Percentiles rank a stretch among this genome's conserved stretches.
Conservation (phyloP, 2,113 vertebrate genomes). For the Sturnus vulgaris region DNA sequence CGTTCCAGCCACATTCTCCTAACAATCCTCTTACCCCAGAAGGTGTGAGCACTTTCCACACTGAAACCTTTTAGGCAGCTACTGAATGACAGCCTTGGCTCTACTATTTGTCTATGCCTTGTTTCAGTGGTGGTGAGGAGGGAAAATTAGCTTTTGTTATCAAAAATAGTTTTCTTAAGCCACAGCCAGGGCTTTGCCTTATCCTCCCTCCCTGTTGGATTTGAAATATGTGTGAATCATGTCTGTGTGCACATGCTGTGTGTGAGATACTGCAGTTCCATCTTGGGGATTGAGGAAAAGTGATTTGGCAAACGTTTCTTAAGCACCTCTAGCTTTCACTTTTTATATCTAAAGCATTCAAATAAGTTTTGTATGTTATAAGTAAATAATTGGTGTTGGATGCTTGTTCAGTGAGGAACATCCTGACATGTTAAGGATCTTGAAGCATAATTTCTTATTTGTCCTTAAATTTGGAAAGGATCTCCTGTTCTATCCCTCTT, state of each 20-base stretch:
- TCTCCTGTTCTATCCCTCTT: not conserved
- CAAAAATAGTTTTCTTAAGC: not conserved
- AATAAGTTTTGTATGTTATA: not conserved
- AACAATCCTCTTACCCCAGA: not conserved
- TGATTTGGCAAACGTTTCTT: not conserved
- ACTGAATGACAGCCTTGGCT: not conserved
- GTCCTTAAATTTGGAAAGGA: not conserved
- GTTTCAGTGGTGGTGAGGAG: not conserved
- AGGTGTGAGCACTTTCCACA: not conserved
- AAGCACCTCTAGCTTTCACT: not conserved
- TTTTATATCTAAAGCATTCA: not conserved
- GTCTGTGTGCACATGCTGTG: not conserved
- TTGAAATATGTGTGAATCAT: not conserved
- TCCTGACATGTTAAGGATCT: not conserved
- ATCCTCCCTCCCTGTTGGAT: not conserved
- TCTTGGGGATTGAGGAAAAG: not conserved
- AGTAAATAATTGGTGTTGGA: not conserved
- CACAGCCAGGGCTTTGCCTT: not conserved
- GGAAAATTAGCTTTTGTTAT: not conserved
- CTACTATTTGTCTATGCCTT: not conserved
- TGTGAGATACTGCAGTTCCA: not conserved
- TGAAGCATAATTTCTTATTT: not conserved
- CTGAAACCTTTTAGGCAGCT: not conserved
- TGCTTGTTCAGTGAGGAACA: not conserved
- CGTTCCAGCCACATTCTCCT: fast-evolving